phyloP scores from a whole-genome alignment of 2,888 invertebrate species.

The Aplocera efformata region DNA sequence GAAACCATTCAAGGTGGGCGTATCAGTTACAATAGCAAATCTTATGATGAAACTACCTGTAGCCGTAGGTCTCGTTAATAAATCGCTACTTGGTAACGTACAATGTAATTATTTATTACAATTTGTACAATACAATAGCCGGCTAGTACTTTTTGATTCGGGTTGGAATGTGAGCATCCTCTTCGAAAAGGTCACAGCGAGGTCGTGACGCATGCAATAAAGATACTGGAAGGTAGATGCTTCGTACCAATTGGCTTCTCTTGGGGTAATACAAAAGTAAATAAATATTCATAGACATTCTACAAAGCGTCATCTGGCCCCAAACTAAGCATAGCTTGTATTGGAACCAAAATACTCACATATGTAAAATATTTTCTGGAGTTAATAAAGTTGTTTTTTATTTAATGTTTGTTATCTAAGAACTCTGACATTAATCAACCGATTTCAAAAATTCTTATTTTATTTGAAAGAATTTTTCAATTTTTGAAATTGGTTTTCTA shows the following conservation, averaged over 20 bases:
- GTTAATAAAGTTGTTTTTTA: no score
- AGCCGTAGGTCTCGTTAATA: constrained; percentile 21
- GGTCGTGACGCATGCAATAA: constrained; percentile 48
- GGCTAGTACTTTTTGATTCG: constrained; percentile 53
- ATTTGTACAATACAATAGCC: constrained; percentile 44
- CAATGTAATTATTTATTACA: constrained; percentile 30
- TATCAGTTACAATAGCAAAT: constrained; percentile 10
- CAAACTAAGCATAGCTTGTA: no score
- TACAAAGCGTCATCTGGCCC: no score
- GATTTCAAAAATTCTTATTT: no score
- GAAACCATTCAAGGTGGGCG: constrained; percentile 12
- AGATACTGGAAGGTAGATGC: constrained; percentile 40
- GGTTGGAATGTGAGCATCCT: constrained; percentile 73
- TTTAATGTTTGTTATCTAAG: no score
- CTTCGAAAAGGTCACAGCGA: constrained; percentile 62
- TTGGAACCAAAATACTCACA: no score
- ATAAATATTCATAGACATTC: no score
- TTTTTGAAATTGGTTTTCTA: no score
- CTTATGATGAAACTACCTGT: constrained; percentile 12
- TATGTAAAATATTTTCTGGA: no score
- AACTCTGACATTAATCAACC: no score
- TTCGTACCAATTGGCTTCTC: constrained; percentile 11
- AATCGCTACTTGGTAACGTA: constrained; percentile 28
- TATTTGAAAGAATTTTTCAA: no score
- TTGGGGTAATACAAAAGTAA: background rate